phyloP scores from a whole-genome alignment of 2,888 invertebrate species.

The Imbricaverruca yamaguchii region DNA sequence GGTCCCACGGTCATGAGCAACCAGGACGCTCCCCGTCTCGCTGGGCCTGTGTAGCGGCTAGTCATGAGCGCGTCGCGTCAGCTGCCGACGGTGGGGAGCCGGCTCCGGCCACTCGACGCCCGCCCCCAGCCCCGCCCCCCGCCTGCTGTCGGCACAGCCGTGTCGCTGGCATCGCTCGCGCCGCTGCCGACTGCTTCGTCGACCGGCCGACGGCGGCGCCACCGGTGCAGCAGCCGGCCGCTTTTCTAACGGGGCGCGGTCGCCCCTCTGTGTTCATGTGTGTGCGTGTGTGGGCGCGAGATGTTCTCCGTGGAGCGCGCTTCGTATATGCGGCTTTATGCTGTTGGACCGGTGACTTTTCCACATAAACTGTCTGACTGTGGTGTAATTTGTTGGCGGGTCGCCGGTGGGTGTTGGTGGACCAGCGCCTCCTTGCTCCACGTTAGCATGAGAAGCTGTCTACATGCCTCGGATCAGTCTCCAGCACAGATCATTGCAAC shows the following conservation, averaged over 20 bases:
- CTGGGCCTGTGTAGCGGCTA: too few relatives aligned
- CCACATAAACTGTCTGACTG: constrained; percentile 1
- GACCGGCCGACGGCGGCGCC: not conserved
- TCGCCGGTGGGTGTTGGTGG: too few relatives aligned
- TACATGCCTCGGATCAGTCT: too few relatives aligned
- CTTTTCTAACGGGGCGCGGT: not conserved
- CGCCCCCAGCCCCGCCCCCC: not conserved
- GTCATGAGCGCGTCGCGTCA: too few relatives aligned
- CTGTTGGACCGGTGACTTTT: not conserved
- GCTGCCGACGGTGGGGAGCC: not conserved
- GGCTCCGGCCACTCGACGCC: not conserved
- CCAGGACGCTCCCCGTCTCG: too few relatives aligned
- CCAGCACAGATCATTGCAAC: too few relatives aligned
- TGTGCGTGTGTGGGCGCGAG: not conserved
- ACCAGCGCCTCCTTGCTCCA: too few relatives aligned
- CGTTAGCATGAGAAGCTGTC: too few relatives aligned
- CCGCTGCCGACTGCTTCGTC: not conserved
- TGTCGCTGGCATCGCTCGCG: not conserved
- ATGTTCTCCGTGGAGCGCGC: not conserved
- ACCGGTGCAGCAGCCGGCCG: not conserved
- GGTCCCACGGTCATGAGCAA: too few relatives aligned
- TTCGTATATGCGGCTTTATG: not conserved
- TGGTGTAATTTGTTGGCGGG: not conserved
- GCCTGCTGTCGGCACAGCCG: not conserved
- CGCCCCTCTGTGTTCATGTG: not conserved